Evolutionary conservation across 1,140 invertebrate genomes (phyloP).

Genomic region (Planococcus citri): DNA sequence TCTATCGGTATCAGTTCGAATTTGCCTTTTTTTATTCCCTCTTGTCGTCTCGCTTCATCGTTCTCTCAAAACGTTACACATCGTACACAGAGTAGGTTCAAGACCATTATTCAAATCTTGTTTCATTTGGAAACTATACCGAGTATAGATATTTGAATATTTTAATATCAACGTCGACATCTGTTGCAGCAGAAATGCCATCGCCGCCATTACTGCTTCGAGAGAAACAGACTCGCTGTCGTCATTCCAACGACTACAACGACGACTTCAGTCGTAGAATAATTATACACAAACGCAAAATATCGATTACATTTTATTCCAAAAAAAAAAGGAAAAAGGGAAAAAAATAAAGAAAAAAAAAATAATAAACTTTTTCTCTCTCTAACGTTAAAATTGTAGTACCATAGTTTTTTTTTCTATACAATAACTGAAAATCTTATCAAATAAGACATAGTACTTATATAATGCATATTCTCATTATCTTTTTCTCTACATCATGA

Average conservation of each 20-base stretch:
- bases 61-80: too few species aligned
- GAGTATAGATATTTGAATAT: background rate
- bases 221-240: too few species aligned
- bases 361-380: background rate
- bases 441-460: conserved; percentile 1
- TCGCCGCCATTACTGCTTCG: too few species aligned
- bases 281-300: background rate
- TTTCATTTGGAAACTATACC: background rate
- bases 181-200: background rate
- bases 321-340: background rate
- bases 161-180: background rate
- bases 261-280: background rate
- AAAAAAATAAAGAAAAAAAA: too few species aligned
- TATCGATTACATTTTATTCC: background rate
- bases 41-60: too few species aligned
- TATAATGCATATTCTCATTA: background rate
- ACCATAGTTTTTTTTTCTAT: background rate
- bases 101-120: background rate
- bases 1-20: too few species aligned
- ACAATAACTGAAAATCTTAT: background rate
- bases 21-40: too few species aligned
- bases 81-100: background rate
- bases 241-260: too few species aligned
- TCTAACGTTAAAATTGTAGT: conserved; percentile 4
- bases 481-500: background rate